These are phyloP conservation scores for Pseudobourletiella spinata DNA, from an alignment of 1,140 invertebrate species.

Conservation along the genomic window DNA sequence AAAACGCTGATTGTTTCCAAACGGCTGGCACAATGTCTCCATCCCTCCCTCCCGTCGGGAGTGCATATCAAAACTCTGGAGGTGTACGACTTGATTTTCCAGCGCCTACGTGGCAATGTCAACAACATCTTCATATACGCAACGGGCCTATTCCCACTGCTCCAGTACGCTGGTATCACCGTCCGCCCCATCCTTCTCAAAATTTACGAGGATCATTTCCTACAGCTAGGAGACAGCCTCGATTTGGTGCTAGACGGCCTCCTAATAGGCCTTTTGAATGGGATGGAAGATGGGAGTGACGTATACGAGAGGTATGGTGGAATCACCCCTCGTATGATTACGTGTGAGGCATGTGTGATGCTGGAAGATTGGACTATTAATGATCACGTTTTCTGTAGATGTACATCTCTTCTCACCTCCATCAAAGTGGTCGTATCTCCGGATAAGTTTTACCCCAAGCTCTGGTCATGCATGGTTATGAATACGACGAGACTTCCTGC, in stretches of 20 bases:
- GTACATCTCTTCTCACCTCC: constrained; percentile 8
- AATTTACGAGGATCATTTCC: constrained; percentile 89
- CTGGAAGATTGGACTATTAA: too few species aligned
- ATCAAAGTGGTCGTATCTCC: constrained; percentile 5
- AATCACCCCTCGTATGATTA: too few species aligned
- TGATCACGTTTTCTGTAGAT: constrained; percentile 17
- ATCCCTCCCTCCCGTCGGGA: constrained; percentile 80
- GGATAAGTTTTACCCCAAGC: constrained; percentile 12
- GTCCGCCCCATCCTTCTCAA: constrained; percentile 70
- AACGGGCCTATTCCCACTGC: constrained; percentile 75
- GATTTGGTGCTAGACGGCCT: constrained; percentile 80
- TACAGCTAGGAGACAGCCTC: constrained; percentile 68
- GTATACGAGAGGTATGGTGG: constrained; percentile 60
- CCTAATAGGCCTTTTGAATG: constrained; percentile 70
- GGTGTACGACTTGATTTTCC: constrained; percentile 89
- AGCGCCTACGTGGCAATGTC: constrained; percentile 52
- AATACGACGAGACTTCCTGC: constrained; percentile 10
- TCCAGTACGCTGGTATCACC: constrained; percentile 76
- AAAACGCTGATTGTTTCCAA: constrained; percentile 84
- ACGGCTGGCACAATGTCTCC: constrained; percentile 88
- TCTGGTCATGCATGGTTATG: constrained; percentile 14
- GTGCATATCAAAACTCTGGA: constrained; percentile 90
- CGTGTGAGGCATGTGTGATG: too few species aligned
- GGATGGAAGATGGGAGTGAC: constrained; percentile 84
- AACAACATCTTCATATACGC: constrained; percentile 31